Base-by-base conservation (phyloP, 2,888 invertebrate genomes). In the Cylloceria caligata region DNA sequence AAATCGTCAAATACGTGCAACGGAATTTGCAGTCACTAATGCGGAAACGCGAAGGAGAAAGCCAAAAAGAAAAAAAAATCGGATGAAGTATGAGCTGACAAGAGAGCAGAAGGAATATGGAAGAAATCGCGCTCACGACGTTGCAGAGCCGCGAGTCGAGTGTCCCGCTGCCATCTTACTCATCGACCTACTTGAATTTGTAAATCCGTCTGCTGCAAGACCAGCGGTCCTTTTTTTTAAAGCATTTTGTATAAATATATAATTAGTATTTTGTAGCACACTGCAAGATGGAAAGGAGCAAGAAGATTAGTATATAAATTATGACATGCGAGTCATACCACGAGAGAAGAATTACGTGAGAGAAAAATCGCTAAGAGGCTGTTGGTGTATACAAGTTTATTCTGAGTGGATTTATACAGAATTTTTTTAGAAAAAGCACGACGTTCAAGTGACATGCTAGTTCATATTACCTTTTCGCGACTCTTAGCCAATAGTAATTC, bases 311-410 rank as follows among this genome's bases (percentile, higher is more conserved):
- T 81, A 79, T 81, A 79, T 72, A 73, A 84, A 87, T 87, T 85
- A 83, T 86, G 81, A 87, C 77, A 83, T 69, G 71, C 27, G 72
- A 60, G 73, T 62, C 75, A 79, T 30, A 62, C 39, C 49, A 64
- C 67, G 60, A 79, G 78, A 79, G 69, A 71, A 72, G 81, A 81
- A 84, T 86, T 83, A 83, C 84, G 19, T 60, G 6, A 19, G 11
- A 13, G 85, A 30, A 83, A 21, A 49, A 30, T 87, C 86, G 85
- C 84, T 83, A 76, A 86, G 85, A 81, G 85, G 75, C 67, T 81
- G 65, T 65, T 83, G 62, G 21, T 77, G 75, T 60, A 42, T 49
- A 27, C 21, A 21, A 60, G 45, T 52, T 45, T 45, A 55, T 80
- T 62, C 57, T 67, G 79, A 84, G 86, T 83, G 78, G 82, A 81